A percentile compares a stretch with the other conserved stretches of the same genome.
These are phyloP conservation scores for Misgurnus anguillicaudatus DNA, from an alignment of 2,113 vertebrate species.

Conservation along the genomic window DNA sequence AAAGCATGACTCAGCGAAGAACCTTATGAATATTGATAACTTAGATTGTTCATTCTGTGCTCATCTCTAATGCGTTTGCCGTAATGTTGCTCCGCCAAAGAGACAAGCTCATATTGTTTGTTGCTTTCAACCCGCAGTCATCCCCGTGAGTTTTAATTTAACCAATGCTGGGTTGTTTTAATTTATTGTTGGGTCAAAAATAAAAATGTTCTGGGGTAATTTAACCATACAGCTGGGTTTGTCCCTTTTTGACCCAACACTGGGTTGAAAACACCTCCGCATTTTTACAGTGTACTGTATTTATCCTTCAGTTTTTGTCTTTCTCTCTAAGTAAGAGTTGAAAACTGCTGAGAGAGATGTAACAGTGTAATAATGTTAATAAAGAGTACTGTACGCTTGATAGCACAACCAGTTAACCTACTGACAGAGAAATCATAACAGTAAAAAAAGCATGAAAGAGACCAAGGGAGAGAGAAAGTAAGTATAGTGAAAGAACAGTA, in stretches of 20 bases:
- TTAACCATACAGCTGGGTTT: too few species aligned
- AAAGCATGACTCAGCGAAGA: slow-evolving; percentile 1
- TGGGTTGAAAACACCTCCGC: too few species aligned
- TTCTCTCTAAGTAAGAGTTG: neutral
- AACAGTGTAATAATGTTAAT: slow-evolving; percentile 21
- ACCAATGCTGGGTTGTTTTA: too few species aligned
- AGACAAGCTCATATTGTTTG: slow-evolving; percentile 3
- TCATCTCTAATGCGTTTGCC: neutral
- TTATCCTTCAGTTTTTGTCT: neutral
- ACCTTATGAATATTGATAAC: slow-evolving; percentile 16
- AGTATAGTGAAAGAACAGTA: neutral
- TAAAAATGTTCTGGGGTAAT: too few species aligned
- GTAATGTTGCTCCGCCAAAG: neutral
- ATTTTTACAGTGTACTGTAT: too few species aligned
- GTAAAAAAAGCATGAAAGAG: neutral
- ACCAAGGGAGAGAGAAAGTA: neutral
- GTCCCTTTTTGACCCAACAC: neutral
- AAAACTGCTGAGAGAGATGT: neutral
- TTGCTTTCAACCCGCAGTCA: too few species aligned
- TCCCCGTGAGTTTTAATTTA: too few species aligned
- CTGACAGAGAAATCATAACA: slow-evolving; percentile 3
- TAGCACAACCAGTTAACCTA: slow-evolving; percentile 26
- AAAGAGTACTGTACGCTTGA: slow-evolving; percentile 25
- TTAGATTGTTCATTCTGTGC: neutral
- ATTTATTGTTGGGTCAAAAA: too few species aligned